Evolutionary conservation across 2,888 invertebrate species (phyloP).

Genomic region (Panzeria rudis): DNA sequence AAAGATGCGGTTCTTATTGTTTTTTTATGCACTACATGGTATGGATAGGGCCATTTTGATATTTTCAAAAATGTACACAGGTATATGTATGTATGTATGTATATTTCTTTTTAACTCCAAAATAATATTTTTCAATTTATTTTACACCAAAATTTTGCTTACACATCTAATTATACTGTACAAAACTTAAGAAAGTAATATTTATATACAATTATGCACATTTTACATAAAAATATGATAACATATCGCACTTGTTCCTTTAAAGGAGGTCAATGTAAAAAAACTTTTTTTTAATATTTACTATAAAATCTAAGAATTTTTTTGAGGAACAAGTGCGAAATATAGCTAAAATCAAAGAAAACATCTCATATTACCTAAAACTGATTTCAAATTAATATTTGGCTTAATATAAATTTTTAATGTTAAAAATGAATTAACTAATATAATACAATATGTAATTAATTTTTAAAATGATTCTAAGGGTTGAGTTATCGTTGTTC

Average conservation of each 20-base stretch:
- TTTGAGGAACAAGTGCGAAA: no score
- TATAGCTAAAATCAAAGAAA: slow-evolving; percentile 17
- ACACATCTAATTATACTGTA: slow-evolving; percentile 16
- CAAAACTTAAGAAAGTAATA: neutral
- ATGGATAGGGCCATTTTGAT: no score
- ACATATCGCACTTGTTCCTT: no score
- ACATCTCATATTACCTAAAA: slow-evolving; percentile 50
- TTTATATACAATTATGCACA: no score
- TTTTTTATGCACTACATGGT: no score
- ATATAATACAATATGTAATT: neutral
- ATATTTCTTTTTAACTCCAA: no score
- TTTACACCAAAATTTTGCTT: slow-evolving; percentile 16
- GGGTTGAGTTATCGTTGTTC: slow-evolving; percentile 63
- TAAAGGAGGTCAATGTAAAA: no score
- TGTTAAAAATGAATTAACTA: slow-evolving; percentile 30
- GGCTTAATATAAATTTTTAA: slow-evolving; percentile 43
- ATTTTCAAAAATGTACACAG: no score
- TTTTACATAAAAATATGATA: no score
- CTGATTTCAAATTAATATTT: slow-evolving; percentile 48
- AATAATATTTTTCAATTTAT: neutral
- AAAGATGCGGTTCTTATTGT: no score
- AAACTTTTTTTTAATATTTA: no score
- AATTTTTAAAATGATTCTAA: slow-evolving; percentile 66
- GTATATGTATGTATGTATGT: no score
- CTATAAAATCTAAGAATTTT: neutral